A percentile compares a stretch with the other conserved stretches of the same genome.
These are phyloP conservation scores for Tribolium freemani DNA, from an alignment of 2,888 invertebrate genomes.

Conservation along the genomic window DNA sequence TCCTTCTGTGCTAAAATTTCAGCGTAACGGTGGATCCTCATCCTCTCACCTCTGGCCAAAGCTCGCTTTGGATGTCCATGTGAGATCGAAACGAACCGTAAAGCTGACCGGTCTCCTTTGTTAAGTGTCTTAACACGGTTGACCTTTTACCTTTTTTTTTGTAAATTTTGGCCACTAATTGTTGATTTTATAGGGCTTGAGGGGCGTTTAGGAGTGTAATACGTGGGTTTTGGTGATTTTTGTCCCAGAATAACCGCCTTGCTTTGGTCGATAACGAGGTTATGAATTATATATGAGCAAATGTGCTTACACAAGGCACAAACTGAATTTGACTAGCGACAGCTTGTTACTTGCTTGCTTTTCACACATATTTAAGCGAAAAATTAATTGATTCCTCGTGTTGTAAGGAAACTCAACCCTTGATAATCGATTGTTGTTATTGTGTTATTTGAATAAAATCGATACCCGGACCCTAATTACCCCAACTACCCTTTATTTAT, in stretches of 20 bases:
- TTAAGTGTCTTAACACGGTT: constrained; percentile 47
- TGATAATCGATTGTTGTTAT: no score
- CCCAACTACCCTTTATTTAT: no score
- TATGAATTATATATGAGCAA: constrained; percentile 24
- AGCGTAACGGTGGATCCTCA: constrained; percentile 63
- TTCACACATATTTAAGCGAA: no score
- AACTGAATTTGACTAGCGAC: constrained; percentile 3
- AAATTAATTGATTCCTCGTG: no score
- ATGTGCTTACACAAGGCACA: constrained; percentile 6
- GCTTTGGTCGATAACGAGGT: constrained; percentile 16
- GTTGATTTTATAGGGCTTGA: no score
- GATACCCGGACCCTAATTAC: no score
- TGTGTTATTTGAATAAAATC: no score
- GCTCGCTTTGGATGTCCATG: constrained; percentile 57
- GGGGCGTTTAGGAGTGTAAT: not conserved
- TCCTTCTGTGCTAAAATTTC: constrained; percentile 34
- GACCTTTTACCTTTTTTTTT: constrained; percentile 48
- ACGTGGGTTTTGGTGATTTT: not conserved
- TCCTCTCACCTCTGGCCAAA: constrained; percentile 64
- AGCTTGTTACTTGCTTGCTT: not conserved
- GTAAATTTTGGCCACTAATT: constrained; percentile 7
- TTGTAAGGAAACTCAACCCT: no score
- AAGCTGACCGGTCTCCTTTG: constrained; percentile 61
- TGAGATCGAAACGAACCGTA: constrained; percentile 63
- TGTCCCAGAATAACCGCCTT: not conserved